A percentile compares a stretch with the other conserved stretches of the same genome.
Conservation (phyloP, 2,797 vertebrate genomes). For the Tinamus major region DNA sequence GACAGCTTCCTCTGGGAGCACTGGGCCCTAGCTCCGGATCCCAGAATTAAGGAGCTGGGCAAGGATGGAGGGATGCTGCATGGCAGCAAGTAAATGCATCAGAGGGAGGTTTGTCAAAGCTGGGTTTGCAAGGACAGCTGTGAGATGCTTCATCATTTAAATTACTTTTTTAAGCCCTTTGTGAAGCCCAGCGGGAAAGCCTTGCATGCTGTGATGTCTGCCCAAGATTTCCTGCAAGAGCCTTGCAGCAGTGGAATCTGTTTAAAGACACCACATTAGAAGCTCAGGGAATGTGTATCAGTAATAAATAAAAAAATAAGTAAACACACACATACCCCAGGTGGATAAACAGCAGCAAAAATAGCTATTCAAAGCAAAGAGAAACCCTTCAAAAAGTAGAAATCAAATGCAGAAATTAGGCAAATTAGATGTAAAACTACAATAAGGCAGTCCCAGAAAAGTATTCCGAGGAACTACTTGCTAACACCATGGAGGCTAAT, state of each 20-base stretch:
- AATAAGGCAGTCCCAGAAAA: slow-evolving; percentile 29
- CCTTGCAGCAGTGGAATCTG: neutral
- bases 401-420: slow-evolving; percentile 47
- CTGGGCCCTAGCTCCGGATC: neutral
- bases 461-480: neutral
- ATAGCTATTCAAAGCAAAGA: neutral
- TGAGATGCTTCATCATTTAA: neutral
- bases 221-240: neutral
- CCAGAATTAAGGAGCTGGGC: neutral
- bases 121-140: neutral
- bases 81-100: neutral
- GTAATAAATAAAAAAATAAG: slow-evolving; percentile 3
- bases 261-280: slow-evolving; percentile 35
- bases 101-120: neutral
- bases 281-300: neutral
- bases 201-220: slow-evolving; percentile 28
- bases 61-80: neutral
- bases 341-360: slow-evolving; percentile 48
- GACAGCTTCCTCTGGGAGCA: neutral
- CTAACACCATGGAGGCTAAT: neutral
- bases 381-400: slow-evolving; percentile 24
- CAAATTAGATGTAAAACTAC: slow-evolving; percentile 42
- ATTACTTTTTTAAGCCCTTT: neutral
- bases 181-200: neutral
- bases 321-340: neutral